phyloP scores from a whole-genome alignment of 1,140 invertebrate species.

The Drosophila baimaii region DNA sequence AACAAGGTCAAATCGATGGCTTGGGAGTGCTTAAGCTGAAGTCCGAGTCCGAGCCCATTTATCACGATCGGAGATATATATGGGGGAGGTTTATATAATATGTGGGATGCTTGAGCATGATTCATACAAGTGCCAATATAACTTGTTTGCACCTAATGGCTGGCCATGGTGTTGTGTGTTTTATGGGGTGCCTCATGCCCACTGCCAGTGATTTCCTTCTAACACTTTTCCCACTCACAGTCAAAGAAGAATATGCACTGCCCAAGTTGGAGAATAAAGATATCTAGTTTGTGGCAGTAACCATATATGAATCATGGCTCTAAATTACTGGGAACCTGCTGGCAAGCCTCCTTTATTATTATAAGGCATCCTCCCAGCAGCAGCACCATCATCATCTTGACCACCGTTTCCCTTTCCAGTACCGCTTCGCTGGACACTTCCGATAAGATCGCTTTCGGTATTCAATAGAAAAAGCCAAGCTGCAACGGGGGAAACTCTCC shows the following conservation, averaged over 20 bases:
- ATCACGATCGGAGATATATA: constrained; percentile 35
- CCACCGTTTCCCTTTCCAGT: constrained; percentile 22
- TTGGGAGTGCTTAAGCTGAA: constrained; percentile 27
- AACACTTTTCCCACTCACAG: constrained; percentile 35
- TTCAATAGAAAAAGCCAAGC: constrained; percentile 68
- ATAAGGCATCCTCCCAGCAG: constrained; percentile 16
- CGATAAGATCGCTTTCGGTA: constrained; percentile 70
- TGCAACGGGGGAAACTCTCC: constrained; percentile 12
- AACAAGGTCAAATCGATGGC: constrained; percentile 39
- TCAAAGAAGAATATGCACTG: constrained; percentile 19
- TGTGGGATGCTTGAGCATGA: constrained; percentile 43
- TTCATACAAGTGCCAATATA: constrained; percentile 23
- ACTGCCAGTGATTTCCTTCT: constrained; percentile 17
- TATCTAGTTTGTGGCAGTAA: constrained; percentile 25
- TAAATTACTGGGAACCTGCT: constrained; percentile 39
- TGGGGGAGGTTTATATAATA: constrained; percentile 43
- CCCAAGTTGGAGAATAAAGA: constrained; percentile 22
- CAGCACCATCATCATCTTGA: constrained; percentile 12
- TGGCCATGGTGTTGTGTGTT: constrained; percentile 1
- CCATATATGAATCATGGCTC: constrained; percentile 45
- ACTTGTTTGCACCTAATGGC: constrained; percentile 31
- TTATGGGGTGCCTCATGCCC: constrained; percentile 6
- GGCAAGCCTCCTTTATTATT: constrained; percentile 18
- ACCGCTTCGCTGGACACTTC: constrained; percentile 58
- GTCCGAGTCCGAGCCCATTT: constrained; percentile 36